Conservation (phyloP, 1,140 invertebrate species). For the Camponotus pennsylvanicus region DNA sequence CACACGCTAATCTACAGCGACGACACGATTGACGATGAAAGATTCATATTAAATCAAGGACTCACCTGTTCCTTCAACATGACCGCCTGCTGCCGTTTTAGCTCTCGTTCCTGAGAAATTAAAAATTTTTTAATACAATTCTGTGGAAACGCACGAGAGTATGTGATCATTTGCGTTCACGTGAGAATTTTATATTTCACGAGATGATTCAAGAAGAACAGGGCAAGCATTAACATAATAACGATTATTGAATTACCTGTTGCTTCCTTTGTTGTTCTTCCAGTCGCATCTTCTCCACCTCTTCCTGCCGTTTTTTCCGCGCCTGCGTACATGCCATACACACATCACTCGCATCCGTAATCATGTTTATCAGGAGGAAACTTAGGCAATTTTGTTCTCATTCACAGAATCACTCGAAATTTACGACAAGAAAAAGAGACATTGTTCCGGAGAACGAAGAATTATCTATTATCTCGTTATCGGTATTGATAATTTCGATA, state of each 20-base stretch:
- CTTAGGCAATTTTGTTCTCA: conserved; percentile 48
- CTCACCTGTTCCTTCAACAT: conserved; percentile 96
- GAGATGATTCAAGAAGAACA: conserved; percentile 18
- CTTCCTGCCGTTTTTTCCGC: conserved; percentile 94
- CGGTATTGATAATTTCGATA: conserved; percentile 9
- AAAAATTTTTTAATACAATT: conserved; percentile 44
- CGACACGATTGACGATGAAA: conserved; percentile 62
- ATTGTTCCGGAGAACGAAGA: conserved; percentile 1
- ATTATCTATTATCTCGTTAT: not conserved
- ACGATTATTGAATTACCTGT: conserved; percentile 88
- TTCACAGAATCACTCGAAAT: conserved; percentile 24
- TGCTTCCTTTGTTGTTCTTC: conserved; percentile 94
- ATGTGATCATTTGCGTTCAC: conserved; percentile 26
- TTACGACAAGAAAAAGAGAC: conserved; percentile 37
- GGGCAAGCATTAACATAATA: conserved; percentile 53
- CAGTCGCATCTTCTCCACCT: conserved; percentile 93
- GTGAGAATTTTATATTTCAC: conserved; percentile 22
- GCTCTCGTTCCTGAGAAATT: conserved; percentile 92
- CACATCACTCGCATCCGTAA: conserved; percentile 81
- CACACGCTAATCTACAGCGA: conserved; percentile 66
- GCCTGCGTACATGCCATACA: conserved; percentile 88
- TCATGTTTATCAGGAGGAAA: conserved; percentile 56
- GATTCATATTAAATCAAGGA: conserved; percentile 59
- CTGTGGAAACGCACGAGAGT: not conserved
- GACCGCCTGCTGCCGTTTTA: conserved; percentile 94